These are phyloP conservation scores for Caenorhabditis sp. DNA, from an alignment of 2,888 invertebrate genomes.

Conservation along the genomic window DNA sequence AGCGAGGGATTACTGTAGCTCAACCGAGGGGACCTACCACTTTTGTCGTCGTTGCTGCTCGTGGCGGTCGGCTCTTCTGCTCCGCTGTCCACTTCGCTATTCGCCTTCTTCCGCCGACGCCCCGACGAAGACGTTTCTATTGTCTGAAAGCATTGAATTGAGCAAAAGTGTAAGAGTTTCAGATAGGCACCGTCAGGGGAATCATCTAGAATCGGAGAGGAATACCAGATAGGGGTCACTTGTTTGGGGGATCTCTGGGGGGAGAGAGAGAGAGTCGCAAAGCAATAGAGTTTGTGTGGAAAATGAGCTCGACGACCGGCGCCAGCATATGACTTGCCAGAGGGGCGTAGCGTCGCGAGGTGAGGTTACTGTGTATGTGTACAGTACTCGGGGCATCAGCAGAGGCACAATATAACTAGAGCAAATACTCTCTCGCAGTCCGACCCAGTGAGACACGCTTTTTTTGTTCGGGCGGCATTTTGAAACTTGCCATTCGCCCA, in stretches of 20 bases:
- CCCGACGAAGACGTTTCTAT: constrained; percentile 49
- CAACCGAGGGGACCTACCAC: constrained; percentile 50
- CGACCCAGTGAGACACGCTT: constrained; percentile 32
- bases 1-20: no score
- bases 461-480: constrained; percentile 23
- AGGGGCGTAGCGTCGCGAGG: constrained; percentile 45
- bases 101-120: constrained; percentile 56
- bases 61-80: constrained; percentile 55
- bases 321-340: constrained; percentile 49
- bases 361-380: constrained; percentile 50
- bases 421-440: constrained; percentile 34
- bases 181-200: constrained; percentile 12
- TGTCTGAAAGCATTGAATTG: constrained; percentile 40
- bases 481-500: constrained; percentile 32
- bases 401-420: constrained; percentile 57
- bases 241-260: not conserved
- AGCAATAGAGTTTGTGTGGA: constrained; percentile 36
- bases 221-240: constrained; percentile 23
- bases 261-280: constrained; percentile 22
- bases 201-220: constrained; percentile 19
- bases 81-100: constrained; percentile 57
- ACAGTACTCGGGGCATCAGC: constrained; percentile 46
- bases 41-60: constrained; percentile 57
- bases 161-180: not conserved
- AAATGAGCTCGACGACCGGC: constrained; percentile 33